Conservation (phyloP, 2,113 vertebrate species). For the Caranx melampygus region DNA sequence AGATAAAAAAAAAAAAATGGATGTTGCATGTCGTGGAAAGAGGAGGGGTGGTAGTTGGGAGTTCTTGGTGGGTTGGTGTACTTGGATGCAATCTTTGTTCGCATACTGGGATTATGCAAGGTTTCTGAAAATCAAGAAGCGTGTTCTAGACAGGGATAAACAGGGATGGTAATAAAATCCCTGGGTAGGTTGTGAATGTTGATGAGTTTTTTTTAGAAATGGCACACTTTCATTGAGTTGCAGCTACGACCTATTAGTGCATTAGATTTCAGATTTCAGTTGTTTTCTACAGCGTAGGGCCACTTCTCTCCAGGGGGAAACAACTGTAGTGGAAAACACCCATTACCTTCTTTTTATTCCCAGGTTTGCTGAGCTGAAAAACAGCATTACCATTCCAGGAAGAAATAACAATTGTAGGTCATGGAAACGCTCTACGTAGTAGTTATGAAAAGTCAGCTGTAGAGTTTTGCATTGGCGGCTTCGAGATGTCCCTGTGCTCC, state of each 20-base stretch:
- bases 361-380: constrained; percentile 29
- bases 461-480: background rate
- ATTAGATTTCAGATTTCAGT: constrained; percentile 1
- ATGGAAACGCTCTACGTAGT: background rate
- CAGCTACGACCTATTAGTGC: background rate
- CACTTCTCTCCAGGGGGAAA: constrained; percentile 7
- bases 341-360: background rate
- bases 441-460: background rate
- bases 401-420: constrained; percentile 13
- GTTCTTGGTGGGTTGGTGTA: constrained; percentile 22
- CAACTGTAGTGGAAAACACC: background rate
- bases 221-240: background rate
- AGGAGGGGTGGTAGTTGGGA: constrained; percentile 2
- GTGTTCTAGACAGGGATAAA: constrained; percentile 2
- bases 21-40: constrained; percentile 25
- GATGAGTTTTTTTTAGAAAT: constrained; percentile 27
- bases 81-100: constrained; percentile 26
- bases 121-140: constrained; percentile 17
- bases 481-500: constrained; percentile 2
- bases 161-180: constrained; percentile 6
- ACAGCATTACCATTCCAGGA: constrained; percentile 13
- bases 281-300: background rate
- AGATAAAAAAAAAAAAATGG: constrained; percentile 45
- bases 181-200: constrained; percentile 9
- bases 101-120: constrained; percentile 15